Percentiles rank a stretch among this genome's conserved stretches.
These are phyloP conservation scores for Sweltsa coloradensis DNA, from an alignment of 1,140 invertebrate genomes.

Conservation along the genomic window DNA sequence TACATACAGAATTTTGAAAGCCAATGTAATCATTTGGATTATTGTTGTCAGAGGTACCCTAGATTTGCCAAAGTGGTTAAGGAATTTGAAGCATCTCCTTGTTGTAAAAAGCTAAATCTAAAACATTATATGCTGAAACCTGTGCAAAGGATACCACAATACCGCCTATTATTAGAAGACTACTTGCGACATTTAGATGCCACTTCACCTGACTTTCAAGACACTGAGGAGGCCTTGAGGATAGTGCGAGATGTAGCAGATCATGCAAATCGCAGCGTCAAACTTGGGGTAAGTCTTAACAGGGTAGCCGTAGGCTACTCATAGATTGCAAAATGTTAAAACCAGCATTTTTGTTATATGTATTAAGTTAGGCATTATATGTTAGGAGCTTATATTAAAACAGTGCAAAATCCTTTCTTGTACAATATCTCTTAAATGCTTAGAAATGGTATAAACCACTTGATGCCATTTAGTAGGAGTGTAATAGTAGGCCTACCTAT, in stretches of 20 bases:
- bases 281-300: constrained; percentile 38
- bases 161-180: constrained; percentile 51
- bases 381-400: too few relatives aligned
- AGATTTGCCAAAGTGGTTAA: constrained; percentile 45
- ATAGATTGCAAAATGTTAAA: too few relatives aligned
- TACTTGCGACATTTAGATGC: constrained; percentile 46
- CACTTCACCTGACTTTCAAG: constrained; percentile 47
- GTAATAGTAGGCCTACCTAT: too few relatives aligned
- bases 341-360: too few relatives aligned
- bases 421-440: too few relatives aligned
- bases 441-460: too few relatives aligned
- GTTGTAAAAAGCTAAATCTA: constrained; percentile 48
- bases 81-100: constrained; percentile 50
- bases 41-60: constrained; percentile 44
- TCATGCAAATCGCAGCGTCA: constrained; percentile 61
- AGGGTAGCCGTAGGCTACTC: too few relatives aligned
- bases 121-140: constrained; percentile 67
- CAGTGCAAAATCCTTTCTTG: too few relatives aligned
- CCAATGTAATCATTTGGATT: constrained; percentile 46
- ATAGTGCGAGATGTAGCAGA: constrained; percentile 61
- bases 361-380: too few relatives aligned
- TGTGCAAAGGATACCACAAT: constrained; percentile 59
- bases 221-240: constrained; percentile 48
- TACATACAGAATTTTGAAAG: constrained; percentile 60
- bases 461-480: too few relatives aligned